These are phyloP conservation scores for Kryptopterus vitreolus DNA, from an alignment of 2,797 vertebrate species.

Conservation along the genomic window DNA sequence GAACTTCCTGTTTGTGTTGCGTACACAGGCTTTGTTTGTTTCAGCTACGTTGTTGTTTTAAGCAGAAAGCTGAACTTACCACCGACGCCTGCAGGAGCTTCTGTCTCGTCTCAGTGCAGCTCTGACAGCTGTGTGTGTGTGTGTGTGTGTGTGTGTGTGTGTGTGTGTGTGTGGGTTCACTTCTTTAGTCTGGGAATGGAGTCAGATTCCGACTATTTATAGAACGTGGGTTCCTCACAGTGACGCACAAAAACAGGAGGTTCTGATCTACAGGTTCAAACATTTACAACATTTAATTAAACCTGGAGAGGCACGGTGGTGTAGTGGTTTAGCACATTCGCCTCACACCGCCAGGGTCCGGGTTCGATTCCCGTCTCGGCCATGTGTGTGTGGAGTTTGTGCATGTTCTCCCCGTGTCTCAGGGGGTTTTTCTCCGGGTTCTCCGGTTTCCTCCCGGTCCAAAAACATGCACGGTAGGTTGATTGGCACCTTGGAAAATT, in stretches of 20 bases:
- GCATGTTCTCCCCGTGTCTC: no score
- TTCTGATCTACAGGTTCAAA: neutral
- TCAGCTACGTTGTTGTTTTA: neutral
- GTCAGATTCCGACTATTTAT: conserved; percentile 46
- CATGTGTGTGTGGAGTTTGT: no score
- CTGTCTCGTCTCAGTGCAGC: neutral
- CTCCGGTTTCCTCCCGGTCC: no score
- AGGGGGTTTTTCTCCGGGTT: no score
- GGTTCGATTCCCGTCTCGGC: no score
- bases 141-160: conserved; percentile 16
- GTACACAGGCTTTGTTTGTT: neutral
- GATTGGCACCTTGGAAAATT: no score
- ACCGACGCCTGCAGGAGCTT: neutral
- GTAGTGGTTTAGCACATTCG: no score
- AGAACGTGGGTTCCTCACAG: conserved; percentile 8
- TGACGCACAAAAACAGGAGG: neutral
- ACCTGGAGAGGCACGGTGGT: no score
- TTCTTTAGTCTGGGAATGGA: conserved; percentile 34
- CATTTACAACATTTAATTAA: no score
- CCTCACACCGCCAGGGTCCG: no score
- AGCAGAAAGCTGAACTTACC: conserved; percentile 13
- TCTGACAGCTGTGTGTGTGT: neutral
- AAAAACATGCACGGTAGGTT: no score
- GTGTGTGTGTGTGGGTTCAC: conserved; percentile 5
- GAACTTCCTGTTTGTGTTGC: no score